Conservation (phyloP, 1,140 invertebrate species). For the Aleiodes sp. region DNA sequence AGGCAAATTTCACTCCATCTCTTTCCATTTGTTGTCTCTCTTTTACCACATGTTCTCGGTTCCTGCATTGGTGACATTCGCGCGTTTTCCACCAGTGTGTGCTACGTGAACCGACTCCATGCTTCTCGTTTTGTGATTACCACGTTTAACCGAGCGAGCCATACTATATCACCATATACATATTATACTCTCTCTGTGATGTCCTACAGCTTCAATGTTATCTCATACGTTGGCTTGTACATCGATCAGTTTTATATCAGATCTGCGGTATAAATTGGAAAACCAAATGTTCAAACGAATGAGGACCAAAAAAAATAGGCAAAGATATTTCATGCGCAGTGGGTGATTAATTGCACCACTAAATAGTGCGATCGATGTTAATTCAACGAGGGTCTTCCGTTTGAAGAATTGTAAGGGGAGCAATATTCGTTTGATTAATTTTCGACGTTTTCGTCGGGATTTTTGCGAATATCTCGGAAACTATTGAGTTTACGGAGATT, state of each 20-base stretch:
- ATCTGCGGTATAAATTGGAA: slow-evolving; percentile 6
- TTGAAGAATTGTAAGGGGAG: too few species aligned
- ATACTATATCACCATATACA: slow-evolving; percentile 30
- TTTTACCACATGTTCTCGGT: background rate
- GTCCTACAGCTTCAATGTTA: background rate
- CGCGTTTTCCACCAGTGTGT: slow-evolving; percentile 28
- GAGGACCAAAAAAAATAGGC: background rate
- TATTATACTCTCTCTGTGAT: slow-evolving; percentile 1
- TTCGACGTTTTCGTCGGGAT: too few species aligned
- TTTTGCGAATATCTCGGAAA: too few species aligned
- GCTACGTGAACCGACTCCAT: slow-evolving; percentile 47
- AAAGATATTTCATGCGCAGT: background rate
- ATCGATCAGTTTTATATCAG: slow-evolving; percentile 15
- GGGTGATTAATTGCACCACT: too few species aligned
- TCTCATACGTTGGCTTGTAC: background rate
- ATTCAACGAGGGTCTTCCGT: too few species aligned
- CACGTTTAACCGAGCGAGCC: slow-evolving; percentile 50
- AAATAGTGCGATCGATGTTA: too few species aligned
- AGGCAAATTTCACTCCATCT: background rate
- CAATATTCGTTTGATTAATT: too few species aligned
- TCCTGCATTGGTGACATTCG: slow-evolving; percentile 13
- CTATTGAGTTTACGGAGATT: too few species aligned
- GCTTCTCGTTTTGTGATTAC: slow-evolving; percentile 50
- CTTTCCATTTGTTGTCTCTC: slow-evolving; percentile 7
- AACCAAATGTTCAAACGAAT: background rate